These are phyloP conservation scores for Julus scanicus DNA, from an alignment of 2,888 invertebrate genomes.

Conservation along the genomic window DNA sequence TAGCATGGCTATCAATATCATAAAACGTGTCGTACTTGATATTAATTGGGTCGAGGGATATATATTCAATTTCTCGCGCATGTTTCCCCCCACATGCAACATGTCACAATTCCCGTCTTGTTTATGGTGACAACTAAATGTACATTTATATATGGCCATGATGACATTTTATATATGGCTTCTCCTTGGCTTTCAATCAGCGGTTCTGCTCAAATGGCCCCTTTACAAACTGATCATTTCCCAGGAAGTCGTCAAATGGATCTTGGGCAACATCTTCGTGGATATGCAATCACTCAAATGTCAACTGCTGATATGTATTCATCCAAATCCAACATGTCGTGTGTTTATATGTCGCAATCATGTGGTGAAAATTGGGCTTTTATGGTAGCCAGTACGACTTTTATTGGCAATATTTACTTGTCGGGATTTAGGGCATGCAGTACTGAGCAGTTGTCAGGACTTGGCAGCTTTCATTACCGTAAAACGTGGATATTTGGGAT, in stretches of 20 bases:
- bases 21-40: neutral
- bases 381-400: neutral
- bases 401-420: constrained; percentile 26
- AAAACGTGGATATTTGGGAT: no score
- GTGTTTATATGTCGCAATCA: neutral
- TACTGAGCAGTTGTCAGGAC: neutral
- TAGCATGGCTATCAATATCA: neutral
- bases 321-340: neutral
- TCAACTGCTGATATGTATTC: neutral
- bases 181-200: constrained; percentile 22
- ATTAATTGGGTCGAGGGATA: neutral
- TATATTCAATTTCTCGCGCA: neutral
- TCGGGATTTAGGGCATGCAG: neutral
- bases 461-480: neutral
- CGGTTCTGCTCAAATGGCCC: neutral
- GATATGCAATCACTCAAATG: constrained; percentile 24
- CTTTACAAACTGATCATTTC: constrained; percentile 8
- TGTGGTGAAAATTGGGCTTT: neutral
- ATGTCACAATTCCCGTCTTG: neutral
- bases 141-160: no score
- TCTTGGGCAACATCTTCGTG: neutral
- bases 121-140: neutral
- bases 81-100: neutral
- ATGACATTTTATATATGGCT: neutral
- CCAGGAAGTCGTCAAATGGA: neutral